Evolutionary conservation across 2,888 invertebrate genomes (phyloP).

Genomic region (Hoplodrina blanda): DNA sequence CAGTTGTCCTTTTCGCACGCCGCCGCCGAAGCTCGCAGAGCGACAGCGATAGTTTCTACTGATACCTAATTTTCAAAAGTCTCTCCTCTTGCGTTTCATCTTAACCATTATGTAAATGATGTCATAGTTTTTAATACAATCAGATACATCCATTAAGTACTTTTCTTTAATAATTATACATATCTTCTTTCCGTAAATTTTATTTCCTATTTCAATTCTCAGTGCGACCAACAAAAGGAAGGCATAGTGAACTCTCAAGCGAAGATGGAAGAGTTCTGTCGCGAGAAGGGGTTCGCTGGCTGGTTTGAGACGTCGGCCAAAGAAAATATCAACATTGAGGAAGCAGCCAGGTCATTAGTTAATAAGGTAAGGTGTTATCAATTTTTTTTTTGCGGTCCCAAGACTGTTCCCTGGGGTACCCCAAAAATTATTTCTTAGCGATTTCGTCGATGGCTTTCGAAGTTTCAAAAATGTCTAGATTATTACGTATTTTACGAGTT

Average conservation of each 20-base stretch:
- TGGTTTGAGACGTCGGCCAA: constrained; percentile 99
- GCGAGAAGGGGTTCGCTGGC: constrained; percentile 97
- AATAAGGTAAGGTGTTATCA: constrained; percentile 92
- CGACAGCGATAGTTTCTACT: no score
- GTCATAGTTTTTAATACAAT: no score
- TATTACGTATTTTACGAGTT: no score
- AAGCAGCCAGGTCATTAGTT: constrained; percentile 97
- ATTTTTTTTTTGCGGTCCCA: neutral
- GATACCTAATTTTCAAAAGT: no score
- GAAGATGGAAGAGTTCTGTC: constrained; percentile 98
- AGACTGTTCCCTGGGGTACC: constrained; percentile 6
- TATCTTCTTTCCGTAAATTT: neutral
- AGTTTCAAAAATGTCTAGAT: neutral
- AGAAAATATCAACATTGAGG: constrained; percentile 98
- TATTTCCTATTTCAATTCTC: constrained; percentile 63
- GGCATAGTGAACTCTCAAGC: constrained; percentile 95
- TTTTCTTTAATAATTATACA: neutral
- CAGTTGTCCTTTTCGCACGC: no score
- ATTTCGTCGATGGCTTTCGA: neutral
- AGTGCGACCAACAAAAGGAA: constrained; percentile 98
- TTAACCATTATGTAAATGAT: no score
- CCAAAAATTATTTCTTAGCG: neutral
- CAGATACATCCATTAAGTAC: no score
- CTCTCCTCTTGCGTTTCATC: no score
- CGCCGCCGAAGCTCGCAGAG: no score